Conservation (phyloP, 1,140 invertebrate species). For the Tetramorium simillimum region DNA sequence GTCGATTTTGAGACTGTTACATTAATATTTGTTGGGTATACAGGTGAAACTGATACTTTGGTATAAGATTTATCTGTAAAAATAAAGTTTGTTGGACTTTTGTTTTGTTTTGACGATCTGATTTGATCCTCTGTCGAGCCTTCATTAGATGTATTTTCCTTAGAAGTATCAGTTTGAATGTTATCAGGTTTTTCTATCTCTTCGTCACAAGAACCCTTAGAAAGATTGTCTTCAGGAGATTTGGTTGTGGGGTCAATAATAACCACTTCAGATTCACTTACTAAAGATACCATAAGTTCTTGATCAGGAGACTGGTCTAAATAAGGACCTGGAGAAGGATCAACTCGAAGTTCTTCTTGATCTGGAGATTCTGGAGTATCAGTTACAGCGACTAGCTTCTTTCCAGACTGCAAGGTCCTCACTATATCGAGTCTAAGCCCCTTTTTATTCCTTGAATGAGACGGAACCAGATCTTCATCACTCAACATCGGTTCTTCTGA, state of each 20-base stretch:
- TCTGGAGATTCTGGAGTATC: slow-evolving; percentile 86
- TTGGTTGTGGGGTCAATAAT: slow-evolving; percentile 87
- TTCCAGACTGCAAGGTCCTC: slow-evolving; percentile 76
- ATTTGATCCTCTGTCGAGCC: slow-evolving; percentile 55
- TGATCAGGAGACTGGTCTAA: slow-evolving; percentile 81
- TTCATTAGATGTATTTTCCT: slow-evolving; percentile 72
- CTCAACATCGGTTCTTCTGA: slow-evolving; percentile 78
- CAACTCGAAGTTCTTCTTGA: slow-evolving; percentile 84
- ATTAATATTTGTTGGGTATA: slow-evolving; percentile 78
- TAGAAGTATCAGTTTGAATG: slow-evolving; percentile 72
- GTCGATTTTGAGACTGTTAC: slow-evolving; percentile 67
- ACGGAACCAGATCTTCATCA: slow-evolving; percentile 78
- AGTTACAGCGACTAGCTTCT: slow-evolving; percentile 80
- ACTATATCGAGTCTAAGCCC: slow-evolving; percentile 80
- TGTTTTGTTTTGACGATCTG: slow-evolving; percentile 65
- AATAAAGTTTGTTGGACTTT: slow-evolving; percentile 65
- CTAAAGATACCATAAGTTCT: slow-evolving; percentile 83
- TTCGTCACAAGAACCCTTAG: slow-evolving; percentile 88
- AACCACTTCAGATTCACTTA: slow-evolving; percentile 87
- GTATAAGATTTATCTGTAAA: slow-evolving; percentile 72
- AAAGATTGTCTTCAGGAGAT: slow-evolving; percentile 87
- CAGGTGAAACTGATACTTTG: slow-evolving; percentile 75
- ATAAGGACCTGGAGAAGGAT: slow-evolving; percentile 84
- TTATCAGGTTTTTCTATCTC: slow-evolving; percentile 85
- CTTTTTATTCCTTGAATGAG: slow-evolving; percentile 80